Conservation (phyloP, 2,797 vertebrate species). For the Melanotaenia parkinsoni region DNA sequence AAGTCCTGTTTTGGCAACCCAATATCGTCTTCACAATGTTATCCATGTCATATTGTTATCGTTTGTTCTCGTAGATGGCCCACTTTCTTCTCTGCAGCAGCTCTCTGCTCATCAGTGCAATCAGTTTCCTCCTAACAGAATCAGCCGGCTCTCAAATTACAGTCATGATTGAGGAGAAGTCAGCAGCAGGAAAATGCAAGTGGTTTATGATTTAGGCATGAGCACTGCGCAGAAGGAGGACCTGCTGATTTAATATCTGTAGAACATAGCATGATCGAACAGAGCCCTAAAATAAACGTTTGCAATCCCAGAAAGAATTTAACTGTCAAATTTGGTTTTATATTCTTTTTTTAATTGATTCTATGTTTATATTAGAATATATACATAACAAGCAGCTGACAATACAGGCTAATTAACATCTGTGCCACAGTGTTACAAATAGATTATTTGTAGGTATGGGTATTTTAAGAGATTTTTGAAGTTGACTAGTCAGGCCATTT, state of each 20-base stretch:
- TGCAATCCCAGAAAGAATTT: constrained; percentile 4
- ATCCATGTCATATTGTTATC: constrained; percentile 56
- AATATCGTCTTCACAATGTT: constrained; percentile 37
- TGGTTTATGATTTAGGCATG: constrained; percentile 46
- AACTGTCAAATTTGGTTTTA: not conserved
- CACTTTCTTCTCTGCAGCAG: constrained; percentile 64
- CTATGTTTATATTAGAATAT: not conserved
- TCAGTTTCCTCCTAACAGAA: constrained; percentile 71
- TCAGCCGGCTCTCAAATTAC: constrained; percentile 72
- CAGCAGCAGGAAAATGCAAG: constrained; percentile 44
- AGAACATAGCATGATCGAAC: constrained; percentile 27
- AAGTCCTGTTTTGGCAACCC: constrained; percentile 39
- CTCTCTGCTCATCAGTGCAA: constrained; percentile 70
- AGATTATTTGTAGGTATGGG: not conserved
- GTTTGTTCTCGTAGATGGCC: constrained; percentile 59
- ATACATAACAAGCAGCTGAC: not conserved
- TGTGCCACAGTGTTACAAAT: not conserved
- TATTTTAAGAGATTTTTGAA: not conserved
- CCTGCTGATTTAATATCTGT: constrained; percentile 32
- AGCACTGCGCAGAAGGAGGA: constrained; percentile 32
- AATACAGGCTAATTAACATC: not conserved
- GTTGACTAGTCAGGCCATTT: not conserved
- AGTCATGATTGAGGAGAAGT: constrained; percentile 62
- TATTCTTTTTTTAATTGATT: not conserved
- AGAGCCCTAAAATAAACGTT: constrained; percentile 9